These are phyloP conservation scores for Tichodroma muraria DNA, from an alignment of 2,113 vertebrate species.

Conservation along the genomic window DNA sequence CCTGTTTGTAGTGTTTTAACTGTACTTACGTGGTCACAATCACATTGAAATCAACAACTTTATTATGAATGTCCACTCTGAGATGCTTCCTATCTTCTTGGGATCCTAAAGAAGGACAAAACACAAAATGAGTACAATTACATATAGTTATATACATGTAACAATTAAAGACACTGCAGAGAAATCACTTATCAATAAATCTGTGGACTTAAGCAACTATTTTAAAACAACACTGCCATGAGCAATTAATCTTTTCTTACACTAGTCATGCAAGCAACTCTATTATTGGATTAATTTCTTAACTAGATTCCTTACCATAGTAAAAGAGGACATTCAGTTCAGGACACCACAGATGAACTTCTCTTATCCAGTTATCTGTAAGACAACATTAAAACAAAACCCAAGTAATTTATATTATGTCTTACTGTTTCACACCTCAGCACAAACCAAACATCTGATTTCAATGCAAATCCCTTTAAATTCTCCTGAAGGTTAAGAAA, in stretches of 20 bases:
- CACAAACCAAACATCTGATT: not conserved
- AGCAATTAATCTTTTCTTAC: not conserved
- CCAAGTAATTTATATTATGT: not conserved
- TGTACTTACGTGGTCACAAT: conserved; percentile 92
- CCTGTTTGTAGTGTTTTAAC: not conserved
- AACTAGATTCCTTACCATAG: conserved; percentile 77
- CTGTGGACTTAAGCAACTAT: not conserved
- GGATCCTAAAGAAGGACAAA: conserved; percentile 73
- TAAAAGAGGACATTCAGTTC: conserved; percentile 86
- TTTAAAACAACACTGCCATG: not conserved
- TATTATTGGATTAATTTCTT: not conserved
- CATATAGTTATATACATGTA: not conserved
- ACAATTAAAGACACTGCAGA: not conserved
- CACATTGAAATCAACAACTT: conserved; percentile 81
- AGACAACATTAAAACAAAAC: not conserved
- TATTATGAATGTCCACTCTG: conserved; percentile 82
- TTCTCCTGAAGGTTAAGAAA: not conserved
- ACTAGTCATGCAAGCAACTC: not conserved
- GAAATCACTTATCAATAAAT: not conserved
- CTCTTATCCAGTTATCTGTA: conserved; percentile 96
- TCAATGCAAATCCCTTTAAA: not conserved
- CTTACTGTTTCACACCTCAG: not conserved
- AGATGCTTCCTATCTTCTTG: conserved; percentile 87
- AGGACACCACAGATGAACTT: conserved; percentile 90
- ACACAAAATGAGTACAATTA: not conserved